Conservation (phyloP, 2,888 invertebrate genomes). For the Pterostichus niger region DNA sequence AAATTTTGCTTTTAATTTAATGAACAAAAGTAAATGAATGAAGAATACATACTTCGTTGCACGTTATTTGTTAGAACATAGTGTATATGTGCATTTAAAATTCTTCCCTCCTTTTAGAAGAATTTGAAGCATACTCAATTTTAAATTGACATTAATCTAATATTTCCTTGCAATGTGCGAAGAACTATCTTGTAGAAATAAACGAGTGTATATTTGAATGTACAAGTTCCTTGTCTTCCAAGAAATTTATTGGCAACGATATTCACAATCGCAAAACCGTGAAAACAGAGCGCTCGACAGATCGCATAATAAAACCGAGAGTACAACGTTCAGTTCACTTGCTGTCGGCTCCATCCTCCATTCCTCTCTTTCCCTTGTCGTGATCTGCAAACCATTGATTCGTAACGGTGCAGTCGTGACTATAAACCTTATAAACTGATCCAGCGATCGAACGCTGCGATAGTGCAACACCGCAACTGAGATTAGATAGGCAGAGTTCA, state of each 20-base stretch:
- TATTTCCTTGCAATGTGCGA: background rate
- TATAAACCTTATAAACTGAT: background rate
- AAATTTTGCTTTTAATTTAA: no score
- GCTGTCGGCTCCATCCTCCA: no score
- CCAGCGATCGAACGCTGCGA: background rate
- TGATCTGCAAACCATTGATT: constrained; percentile 14
- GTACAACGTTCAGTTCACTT: background rate
- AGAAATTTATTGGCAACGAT: constrained; percentile 7
- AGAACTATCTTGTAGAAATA: background rate
- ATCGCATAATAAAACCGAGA: background rate
- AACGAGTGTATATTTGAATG: constrained; percentile 28
- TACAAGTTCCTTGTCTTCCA: constrained; percentile 11
- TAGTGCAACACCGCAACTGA: no score
- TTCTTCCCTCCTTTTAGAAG: no score
- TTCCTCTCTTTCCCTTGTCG: background rate
- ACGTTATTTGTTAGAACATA: no score
- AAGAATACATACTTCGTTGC: no score
- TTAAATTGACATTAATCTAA: background rate
- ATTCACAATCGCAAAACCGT: background rate
- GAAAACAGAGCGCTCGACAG: constrained; percentile 11
- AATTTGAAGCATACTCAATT: background rate
- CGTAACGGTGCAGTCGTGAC: constrained; percentile 18
- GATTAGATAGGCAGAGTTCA: background rate
- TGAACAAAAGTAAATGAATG: no score
- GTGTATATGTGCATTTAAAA: background rate